Evolutionary conservation across 2,888 invertebrate species (phyloP).

Genomic region (Ferdinandea cuprea): DNA sequence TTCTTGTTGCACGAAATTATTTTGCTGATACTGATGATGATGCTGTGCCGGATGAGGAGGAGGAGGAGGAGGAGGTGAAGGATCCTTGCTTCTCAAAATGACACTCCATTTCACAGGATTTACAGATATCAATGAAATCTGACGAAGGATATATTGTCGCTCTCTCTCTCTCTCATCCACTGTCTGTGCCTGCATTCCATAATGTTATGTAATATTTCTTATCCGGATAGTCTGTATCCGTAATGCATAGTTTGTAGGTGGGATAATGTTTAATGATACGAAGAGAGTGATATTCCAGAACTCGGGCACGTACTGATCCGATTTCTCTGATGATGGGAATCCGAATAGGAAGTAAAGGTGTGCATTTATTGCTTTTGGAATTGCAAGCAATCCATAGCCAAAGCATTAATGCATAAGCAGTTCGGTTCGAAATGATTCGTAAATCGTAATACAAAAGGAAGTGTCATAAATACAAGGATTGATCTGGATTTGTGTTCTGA

Average conservation of each 20-base stretch:
- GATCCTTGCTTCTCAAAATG: slow-evolving; percentile 58
- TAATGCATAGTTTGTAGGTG: neutral
- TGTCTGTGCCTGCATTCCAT: neutral
- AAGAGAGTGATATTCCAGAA: slow-evolving; percentile 22
- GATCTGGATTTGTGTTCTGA: neutral
- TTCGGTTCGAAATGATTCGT: slow-evolving; percentile 1
- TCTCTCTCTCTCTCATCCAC: neutral
- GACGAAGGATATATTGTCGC: slow-evolving; percentile 16
- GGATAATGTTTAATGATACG: slow-evolving; percentile 43
- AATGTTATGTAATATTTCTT: slow-evolving; percentile 36
- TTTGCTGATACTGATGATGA: slow-evolving; percentile 55
- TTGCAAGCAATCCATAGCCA: no score
- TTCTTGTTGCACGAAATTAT: slow-evolving; percentile 45
- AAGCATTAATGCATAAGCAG: slow-evolving; percentile 23
- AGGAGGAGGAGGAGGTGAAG: slow-evolving; percentile 36
- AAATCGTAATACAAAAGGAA: neutral
- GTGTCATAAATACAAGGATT: neutral
- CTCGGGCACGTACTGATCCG: slow-evolving; percentile 25
- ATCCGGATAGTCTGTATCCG: no score
- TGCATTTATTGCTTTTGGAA: slow-evolving; percentile 30
- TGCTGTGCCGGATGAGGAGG: slow-evolving; percentile 24
- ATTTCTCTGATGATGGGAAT: slow-evolving; percentile 14
- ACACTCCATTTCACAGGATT: slow-evolving; percentile 69
- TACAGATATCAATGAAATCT: slow-evolving; percentile 62
- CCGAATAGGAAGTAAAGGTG: neutral